Evolutionary conservation across 2,888 invertebrate species (phyloP), one percentile per base, ranked within the genome.

Genomic region (Pandemis cinnamomeana): DNA sequence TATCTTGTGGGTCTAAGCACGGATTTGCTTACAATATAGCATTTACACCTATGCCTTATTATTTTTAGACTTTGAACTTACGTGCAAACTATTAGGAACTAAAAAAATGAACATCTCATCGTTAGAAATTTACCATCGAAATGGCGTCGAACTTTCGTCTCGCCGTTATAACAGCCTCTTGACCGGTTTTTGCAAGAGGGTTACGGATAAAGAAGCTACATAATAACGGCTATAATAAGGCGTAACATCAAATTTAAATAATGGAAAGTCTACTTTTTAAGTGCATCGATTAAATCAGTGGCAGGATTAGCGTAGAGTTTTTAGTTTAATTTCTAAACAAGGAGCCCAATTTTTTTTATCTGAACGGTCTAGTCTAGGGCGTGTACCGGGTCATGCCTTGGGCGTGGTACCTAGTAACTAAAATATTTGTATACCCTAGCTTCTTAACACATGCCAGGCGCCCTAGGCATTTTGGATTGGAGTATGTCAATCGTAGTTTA

Each of bases 181-280:
- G 69, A 70, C 73, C 69, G 73, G 73, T 62, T 72, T 72, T 69
- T 64, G 73, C 60, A 36, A 73, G 60, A 70, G 68, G 73, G 51
- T 73, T 73, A 69, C 64, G 20, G 48, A 68, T 58, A 36, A 73
- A 66, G 66, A 70, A 66, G 66, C 69, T 66, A 66, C 69, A 70
- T 73, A 64, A 72, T 67, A 67, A 62, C 67, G 46, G 51, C 58
- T n/a, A 48, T 64, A 63, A 63, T 58, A 68, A 68, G 63, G 68
- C 55, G 69, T 73, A 64, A 69, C 67, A 66, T 46, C 27, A 61
- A 13, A 64, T 69, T 73, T 64, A 60, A 73, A 70, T 73, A 70
- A 73, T 69, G 69, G 72, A 73, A 73, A 73, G 69, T 73, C 36
- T 44, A 58, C n/a, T 60, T 27, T 58, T 58, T 58, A 58, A 27